phyloP scores from a whole-genome alignment of 2,113 vertebrate species.

The Cebus imitator region DNA sequence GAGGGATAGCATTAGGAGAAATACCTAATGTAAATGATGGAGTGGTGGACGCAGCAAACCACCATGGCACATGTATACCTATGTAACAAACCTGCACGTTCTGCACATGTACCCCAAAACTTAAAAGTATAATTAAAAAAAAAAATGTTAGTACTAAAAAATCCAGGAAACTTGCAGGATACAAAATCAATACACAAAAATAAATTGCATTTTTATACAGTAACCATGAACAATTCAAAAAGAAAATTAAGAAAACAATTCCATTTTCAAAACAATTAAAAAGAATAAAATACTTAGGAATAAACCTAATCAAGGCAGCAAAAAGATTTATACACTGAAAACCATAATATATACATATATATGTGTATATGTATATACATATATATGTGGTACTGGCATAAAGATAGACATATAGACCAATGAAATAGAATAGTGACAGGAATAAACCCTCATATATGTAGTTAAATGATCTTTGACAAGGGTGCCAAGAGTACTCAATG shows the following conservation, averaged over 20 bases:
- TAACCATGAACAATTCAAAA: neutral
- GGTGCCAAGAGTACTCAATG: neutral
- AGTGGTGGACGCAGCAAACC: too few species aligned
- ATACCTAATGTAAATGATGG: too few species aligned
- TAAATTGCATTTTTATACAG: neutral
- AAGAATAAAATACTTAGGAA: neutral
- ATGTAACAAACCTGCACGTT: too few species aligned
- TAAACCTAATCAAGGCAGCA: neutral
- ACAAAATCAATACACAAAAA: neutral
- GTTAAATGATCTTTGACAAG: neutral
- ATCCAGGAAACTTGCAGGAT: neutral
- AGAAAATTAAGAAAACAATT: neutral
- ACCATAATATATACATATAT: neutral
- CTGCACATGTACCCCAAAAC: too few species aligned
- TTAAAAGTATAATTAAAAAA: too few species aligned
- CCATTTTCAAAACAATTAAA: neutral
- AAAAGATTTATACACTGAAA: neutral
- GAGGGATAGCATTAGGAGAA: too few species aligned
- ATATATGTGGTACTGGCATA: neutral
- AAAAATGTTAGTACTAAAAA: neutral
- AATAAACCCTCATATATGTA: neutral
- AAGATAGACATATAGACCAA: neutral
- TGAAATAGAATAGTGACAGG: neutral
- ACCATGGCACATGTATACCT: too few species aligned
- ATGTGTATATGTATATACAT: too few species aligned